Evolutionary conservation across 2,888 invertebrate species (phyloP), one percentile per base, ranked within the genome.

Genomic region (Lasius platythorax): DNA sequence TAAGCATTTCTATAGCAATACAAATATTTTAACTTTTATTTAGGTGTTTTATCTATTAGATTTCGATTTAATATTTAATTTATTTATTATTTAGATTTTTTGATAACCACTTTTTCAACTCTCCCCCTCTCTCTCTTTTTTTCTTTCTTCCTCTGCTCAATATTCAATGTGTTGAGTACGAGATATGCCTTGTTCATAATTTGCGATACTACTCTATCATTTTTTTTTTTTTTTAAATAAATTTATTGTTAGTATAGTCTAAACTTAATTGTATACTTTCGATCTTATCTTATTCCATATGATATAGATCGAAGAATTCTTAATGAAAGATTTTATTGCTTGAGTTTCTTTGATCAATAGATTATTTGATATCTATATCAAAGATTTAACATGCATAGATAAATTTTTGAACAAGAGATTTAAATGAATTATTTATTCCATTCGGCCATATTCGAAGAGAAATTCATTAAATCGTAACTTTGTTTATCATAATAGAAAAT

Each of bases 201-300:
- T 50, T 18, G 6, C 50, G 2, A 8, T n/a, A 56, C 23, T 30
- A 72, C 0, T 3, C 0, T 3, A 56, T 73, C 2, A 56, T 3
- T 56, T 72, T 23, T 23, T 53, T 23, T 3, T n/a, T 23, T 23
- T 23, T 23, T 23, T 37, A 56, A 56, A 15, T 23, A 72, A 53
- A 53, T n/a, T 53, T 6, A 50, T 50, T 18, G 50, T 18, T 15
- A 8, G 53, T 56, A 37, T 37, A 37, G 3, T 37, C 0, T 11
- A 23, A 15, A 40, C 11, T 56, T 72, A 53, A 70, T 70, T 73
- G 11, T 23, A 53, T 53, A 53, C 8, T 73, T 72, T 2, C 9
- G 15, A 37, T 37, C 0, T 23, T 28, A 23, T 5, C 5, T 56
- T 37, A 37, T 72, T 37, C 15, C 1, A 23, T 1, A 37, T 23